These are phyloP conservation scores for Acholoe squamosa DNA, from an alignment of 2,888 invertebrate species.

Conservation along the genomic window DNA sequence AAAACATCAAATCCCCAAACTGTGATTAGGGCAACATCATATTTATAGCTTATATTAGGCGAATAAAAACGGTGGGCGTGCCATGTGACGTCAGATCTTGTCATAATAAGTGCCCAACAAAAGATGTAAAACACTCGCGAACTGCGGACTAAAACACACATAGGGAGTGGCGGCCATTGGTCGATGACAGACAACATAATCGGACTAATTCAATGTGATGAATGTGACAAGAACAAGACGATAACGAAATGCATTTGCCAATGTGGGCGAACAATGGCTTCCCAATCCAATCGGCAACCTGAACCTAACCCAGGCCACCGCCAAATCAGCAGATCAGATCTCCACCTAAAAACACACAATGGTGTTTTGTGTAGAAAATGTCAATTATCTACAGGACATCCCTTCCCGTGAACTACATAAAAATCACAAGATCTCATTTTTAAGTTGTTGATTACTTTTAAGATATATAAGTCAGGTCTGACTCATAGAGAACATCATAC, in stretches of 20 bases:
- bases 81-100: neutral
- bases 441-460: neutral
- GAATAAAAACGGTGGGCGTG: neutral
- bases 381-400: neutral
- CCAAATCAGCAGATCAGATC: neutral
- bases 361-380: neutral
- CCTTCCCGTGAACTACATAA: neutral
- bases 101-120: neutral
- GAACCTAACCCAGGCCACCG: neutral
- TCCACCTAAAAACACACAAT: neutral
- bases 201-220: constrained; percentile 35
- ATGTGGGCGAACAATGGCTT: constrained; percentile 23
- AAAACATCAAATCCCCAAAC: neutral
- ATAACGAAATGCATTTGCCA: constrained; percentile 43
- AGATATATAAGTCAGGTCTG: neutral
- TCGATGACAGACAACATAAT: constrained; percentile 33
- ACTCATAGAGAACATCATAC: neutral
- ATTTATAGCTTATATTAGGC: constrained; percentile 6
- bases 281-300: neutral
- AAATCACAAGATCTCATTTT: neutral
- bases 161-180: neutral
- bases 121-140: neutral
- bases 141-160: neutral
- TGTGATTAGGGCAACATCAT: neutral
- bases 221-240: constrained; percentile 51